Evolutionary conservation across 2,888 invertebrate species (phyloP).

Genomic region (Linnaemya tessellans): DNA sequence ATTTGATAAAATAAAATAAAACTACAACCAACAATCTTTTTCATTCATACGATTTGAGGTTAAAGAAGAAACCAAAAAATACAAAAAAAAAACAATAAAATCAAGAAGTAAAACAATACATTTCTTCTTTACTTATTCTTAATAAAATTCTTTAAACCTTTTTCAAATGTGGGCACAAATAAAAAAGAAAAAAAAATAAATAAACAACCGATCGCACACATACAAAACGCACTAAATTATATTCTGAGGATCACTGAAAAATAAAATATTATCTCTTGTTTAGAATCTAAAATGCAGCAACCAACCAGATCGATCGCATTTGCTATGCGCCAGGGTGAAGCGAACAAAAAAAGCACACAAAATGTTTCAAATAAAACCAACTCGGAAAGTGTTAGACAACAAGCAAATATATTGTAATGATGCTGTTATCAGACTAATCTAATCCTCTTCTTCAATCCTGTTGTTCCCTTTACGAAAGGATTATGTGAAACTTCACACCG

Average conservation of each 20-base stretch:
- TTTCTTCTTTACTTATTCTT: conserved; percentile 27
- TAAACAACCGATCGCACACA: conserved; percentile 37
- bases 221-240: conserved; percentile 38
- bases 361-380: conserved; percentile 3
- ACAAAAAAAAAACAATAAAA: conserved; percentile 35
- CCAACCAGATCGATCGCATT: conserved; percentile 44
- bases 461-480: conserved; percentile 37
- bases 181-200: background rate
- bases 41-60: conserved; percentile 44
- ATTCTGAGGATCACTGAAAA: conserved; percentile 43
- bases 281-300: conserved; percentile 53
- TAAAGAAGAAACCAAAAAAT: conserved; percentile 14
- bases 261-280: conserved; percentile 58
- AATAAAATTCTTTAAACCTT: conserved; percentile 40
- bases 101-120: conserved; percentile 53
- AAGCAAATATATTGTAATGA: conserved; percentile 69
- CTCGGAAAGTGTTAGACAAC: conserved; percentile 61
- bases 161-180: conserved; percentile 47
- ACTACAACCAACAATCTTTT: conserved; percentile 27
- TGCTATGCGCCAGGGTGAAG: conserved; percentile 51
- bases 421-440: conserved; percentile 61
- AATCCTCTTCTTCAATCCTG: conserved; percentile 53
- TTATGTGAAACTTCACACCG: conserved; percentile 41
- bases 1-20: conserved; percentile 17
- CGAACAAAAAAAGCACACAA: background rate